phyloP scores from a whole-genome alignment of 53 echinoderm and acorn worm genomes.

The Pentamera pediparva region DNA sequence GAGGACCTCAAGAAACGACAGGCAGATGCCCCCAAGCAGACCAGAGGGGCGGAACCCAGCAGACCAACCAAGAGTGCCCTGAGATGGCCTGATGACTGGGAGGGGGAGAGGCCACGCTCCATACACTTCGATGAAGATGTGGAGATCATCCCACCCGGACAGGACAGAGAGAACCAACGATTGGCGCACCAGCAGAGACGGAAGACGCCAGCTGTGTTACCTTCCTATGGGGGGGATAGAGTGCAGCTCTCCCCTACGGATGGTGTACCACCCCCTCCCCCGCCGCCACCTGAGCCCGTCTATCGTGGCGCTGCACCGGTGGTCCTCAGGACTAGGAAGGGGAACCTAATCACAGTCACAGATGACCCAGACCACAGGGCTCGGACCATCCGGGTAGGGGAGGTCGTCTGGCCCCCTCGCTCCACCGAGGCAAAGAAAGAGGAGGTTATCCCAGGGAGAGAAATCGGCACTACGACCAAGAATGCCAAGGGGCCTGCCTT shows the following conservation, averaged over 20 bases:
- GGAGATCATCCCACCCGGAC: not conserved
- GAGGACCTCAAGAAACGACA: slow-evolving; percentile 4
- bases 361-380: slow-evolving; percentile 62
- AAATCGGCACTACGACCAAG: slow-evolving; percentile 1
- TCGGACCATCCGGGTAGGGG: slow-evolving; percentile 67
- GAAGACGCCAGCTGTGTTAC: not conserved
- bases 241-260: not conserved
- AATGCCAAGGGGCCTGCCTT: not conserved
- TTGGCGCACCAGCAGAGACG: not conserved
- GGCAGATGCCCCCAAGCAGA: no score
- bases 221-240: not conserved
- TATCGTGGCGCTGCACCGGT: not conserved
- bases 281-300: not conserved
- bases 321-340: slow-evolving; percentile 19
- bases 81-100: not conserved
- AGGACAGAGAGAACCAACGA: not conserved
- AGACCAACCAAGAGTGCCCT: not conserved
- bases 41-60: not conserved
- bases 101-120: not conserved
- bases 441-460: slow-evolving; percentile 35
- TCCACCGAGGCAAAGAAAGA: slow-evolving; percentile 24
- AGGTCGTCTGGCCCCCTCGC: slow-evolving; percentile 90
- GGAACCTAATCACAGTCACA: slow-evolving; percentile 45
- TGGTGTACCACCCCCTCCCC: slow-evolving; percentile 12
- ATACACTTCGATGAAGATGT: slow-evolving; percentile 6